Evolutionary conservation across 2,797 vertebrate species (phyloP).

Genomic region (Lutjanus campechanus): DNA sequence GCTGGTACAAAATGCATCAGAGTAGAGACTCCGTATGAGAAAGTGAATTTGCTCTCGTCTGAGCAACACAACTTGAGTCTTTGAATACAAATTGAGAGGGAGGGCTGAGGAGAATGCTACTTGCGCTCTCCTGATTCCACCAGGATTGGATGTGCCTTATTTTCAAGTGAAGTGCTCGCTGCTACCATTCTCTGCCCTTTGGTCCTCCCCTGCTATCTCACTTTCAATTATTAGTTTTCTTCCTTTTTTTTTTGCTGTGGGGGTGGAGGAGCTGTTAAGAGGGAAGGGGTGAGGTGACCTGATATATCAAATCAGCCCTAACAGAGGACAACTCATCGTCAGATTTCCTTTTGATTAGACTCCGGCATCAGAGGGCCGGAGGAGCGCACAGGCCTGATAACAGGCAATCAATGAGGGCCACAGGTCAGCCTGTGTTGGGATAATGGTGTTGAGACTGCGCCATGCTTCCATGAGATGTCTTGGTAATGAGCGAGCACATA

Average conservation of each 20-base stretch:
- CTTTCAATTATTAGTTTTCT: constrained; percentile 65
- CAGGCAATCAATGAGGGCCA: constrained; percentile 41
- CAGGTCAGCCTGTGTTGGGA: constrained; percentile 30
- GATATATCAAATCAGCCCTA: constrained; percentile 55
- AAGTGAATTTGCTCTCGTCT: constrained; percentile 51
- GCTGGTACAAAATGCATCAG: constrained; percentile 41
- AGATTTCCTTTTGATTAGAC: constrained; percentile 62
- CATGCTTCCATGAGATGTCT: constrained; percentile 16
- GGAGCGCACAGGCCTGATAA: constrained; percentile 32
- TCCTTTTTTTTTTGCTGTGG: constrained; percentile 2
- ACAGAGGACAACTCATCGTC: constrained; percentile 51
- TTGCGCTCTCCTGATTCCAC: constrained; percentile 39
- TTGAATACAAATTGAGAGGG: constrained; percentile 58
- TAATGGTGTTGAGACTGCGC: background rate
- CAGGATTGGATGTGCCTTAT: constrained; percentile 60
- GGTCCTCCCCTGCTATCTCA: constrained; percentile 40
- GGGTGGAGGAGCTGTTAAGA: constrained; percentile 1
- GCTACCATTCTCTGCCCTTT: constrained; percentile 37
- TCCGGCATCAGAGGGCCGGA: constrained; percentile 5
- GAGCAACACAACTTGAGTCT: constrained; percentile 40
- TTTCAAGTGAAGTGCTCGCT: constrained; percentile 54
- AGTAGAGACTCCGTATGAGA: constrained; percentile 27
- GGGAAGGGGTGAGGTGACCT: constrained; percentile 35
- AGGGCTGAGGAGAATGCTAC: constrained; percentile 37
- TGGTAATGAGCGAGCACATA: constrained; percentile 29